Percentiles rank a stretch among this genome's conserved stretches.
These are phyloP conservation scores for Cliona cf. orientalis DNA, from an alignment of 37 sponge, comb jelly and placozoan genomes.

Conservation along the genomic window DNA sequence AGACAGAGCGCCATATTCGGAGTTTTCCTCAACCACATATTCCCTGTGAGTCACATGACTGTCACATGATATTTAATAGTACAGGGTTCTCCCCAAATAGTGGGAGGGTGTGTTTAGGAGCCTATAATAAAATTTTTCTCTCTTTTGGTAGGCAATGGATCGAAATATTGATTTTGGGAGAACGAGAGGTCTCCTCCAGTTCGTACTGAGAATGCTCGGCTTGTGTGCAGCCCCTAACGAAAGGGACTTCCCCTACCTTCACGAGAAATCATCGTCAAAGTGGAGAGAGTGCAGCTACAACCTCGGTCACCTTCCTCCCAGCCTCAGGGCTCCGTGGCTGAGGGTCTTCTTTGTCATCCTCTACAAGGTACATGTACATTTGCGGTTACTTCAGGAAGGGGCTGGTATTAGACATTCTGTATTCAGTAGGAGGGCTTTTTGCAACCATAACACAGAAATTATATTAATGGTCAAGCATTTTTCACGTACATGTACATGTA, in stretches of 20 bases:
- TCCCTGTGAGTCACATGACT: constrained; percentile 22
- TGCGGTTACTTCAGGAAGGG: not conserved
- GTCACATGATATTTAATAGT: not conserved
- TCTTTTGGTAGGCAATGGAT: constrained; percentile 40
- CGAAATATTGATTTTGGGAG: constrained; percentile 40
- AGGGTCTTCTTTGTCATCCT: constrained; percentile 70
- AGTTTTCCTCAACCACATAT: constrained; percentile 41
- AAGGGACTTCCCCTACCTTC: not conserved
- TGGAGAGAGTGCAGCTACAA: not conserved
- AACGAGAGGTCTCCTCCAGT: constrained; percentile 15
- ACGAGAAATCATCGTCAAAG: not conserved
- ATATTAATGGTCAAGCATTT: not conserved
- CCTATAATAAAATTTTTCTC: not conserved
- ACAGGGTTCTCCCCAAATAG: not conserved
- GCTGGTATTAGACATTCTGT: not conserved
- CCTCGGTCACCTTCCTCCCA: constrained; percentile 25
- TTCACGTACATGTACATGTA: not conserved
- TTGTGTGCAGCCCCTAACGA: constrained; percentile 23
- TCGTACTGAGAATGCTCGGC: constrained; percentile 31
- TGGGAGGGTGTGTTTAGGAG: not conserved
- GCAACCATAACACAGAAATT: not conserved
- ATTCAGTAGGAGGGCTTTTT: not conserved
- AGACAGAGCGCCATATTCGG: constrained; percentile 5
- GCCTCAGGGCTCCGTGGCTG: constrained; percentile 51
- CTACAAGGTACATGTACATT: constrained; percentile 58